A percentile compares a stretch with the other conserved stretches of the same genome.
These are phyloP conservation scores for Lycaena phlaeas DNA, from an alignment of 2,888 invertebrate species.

Conservation along the genomic window DNA sequence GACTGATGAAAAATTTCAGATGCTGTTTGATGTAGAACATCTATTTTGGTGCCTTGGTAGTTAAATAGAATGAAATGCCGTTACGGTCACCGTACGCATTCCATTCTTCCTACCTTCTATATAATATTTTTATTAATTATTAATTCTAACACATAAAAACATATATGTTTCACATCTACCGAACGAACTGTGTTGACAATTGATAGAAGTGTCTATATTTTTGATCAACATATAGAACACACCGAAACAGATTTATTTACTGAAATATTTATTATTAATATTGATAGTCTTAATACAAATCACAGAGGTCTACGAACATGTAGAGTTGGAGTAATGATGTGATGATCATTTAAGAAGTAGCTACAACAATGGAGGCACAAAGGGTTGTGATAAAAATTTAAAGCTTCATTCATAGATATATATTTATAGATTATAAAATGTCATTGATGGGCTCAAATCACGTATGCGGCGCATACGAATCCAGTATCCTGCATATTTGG, in stretches of 20 bases:
- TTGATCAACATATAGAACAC: not conserved
- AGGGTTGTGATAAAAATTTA: conserved; percentile 23
- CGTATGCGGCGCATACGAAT: not conserved
- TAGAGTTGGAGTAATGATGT: conserved; percentile 1
- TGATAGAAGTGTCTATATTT: too few species aligned
- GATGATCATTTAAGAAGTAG: conserved; percentile 4
- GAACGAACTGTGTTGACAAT: too few species aligned
- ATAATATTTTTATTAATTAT: too few species aligned
- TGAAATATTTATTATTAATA: not conserved
- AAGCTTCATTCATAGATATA: conserved; percentile 21
- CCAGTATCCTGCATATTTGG: not conserved
- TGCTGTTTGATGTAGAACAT: too few species aligned
- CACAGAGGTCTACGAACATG: conserved; percentile 12
- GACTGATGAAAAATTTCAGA: too few species aligned
- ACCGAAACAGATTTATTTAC: not conserved
- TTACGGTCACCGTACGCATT: too few species aligned
- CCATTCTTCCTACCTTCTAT: too few species aligned
- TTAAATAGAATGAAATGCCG: too few species aligned
- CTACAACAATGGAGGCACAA: conserved; percentile 19
- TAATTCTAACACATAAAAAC: too few species aligned
- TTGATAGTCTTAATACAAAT: conserved; percentile 25
- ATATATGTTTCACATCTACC: too few species aligned
- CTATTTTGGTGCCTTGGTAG: too few species aligned
- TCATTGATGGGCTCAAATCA: not conserved
- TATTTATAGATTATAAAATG: conserved; percentile 13